Conservation (phyloP, 2,888 invertebrate genomes). For the Erynnis tages region DNA sequence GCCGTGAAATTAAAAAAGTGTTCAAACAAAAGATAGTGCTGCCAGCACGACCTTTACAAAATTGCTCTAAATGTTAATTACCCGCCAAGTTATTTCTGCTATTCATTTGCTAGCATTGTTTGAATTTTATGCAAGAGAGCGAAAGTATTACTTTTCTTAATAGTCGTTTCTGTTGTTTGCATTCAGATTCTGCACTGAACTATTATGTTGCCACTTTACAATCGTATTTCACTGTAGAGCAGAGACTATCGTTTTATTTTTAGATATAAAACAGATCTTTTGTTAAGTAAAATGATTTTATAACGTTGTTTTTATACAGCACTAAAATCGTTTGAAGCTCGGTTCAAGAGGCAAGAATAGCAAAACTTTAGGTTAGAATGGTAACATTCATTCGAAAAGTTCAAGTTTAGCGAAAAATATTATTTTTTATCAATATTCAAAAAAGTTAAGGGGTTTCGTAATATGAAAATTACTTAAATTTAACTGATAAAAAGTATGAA, state of each 20-base stretch:
- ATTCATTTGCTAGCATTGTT: conserved; percentile 8
- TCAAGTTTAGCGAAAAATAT: too few species aligned
- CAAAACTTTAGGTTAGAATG: too few species aligned
- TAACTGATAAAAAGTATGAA: too few species aligned
- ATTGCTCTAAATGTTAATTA: conserved; percentile 1
- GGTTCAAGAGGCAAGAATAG: too few species aligned
- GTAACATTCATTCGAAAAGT: too few species aligned
- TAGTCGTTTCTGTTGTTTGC: neutral
- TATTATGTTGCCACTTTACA: neutral
- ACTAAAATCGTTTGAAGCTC: too few species aligned
- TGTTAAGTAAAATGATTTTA: too few species aligned
- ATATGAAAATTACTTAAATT: too few species aligned
- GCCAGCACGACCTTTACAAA: neutral
- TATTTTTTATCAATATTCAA: too few species aligned
- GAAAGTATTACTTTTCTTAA: conserved; percentile 6
- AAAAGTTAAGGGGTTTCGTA: too few species aligned
- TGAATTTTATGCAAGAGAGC: conserved; percentile 7
- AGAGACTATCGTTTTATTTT: neutral
- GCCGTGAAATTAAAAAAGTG: neutral
- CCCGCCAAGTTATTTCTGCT: neutral
- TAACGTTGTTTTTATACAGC: too few species aligned
- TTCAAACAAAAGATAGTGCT: neutral
- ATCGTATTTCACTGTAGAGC: neutral
- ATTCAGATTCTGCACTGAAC: neutral
- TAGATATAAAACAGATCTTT: conserved; percentile 5